phyloP scores from a whole-genome alignment of 2,113 vertebrate genomes.

The Lethenteron camtschaticum region DNA sequence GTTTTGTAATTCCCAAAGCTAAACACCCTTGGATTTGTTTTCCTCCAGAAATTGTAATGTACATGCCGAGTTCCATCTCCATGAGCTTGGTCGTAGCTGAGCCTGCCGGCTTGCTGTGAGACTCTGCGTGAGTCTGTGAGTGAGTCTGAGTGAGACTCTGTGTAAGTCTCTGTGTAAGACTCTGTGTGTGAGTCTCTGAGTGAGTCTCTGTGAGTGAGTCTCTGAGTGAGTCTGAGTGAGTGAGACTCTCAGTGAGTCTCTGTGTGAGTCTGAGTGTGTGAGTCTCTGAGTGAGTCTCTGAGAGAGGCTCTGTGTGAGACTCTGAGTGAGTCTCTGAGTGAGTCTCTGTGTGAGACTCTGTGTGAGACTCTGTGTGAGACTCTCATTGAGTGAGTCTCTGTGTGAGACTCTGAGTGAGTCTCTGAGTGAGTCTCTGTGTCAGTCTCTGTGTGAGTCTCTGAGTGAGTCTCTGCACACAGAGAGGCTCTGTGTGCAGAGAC shows the following conservation, averaged over 20 bases:
- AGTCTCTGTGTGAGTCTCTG: neutral
- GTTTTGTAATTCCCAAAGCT: no score
- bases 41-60: no score
- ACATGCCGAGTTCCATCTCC: no score
- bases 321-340: neutral
- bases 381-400: neutral
- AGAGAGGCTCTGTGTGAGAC: no score
- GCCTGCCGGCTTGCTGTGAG: neutral
- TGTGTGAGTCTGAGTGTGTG: neutral
- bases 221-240: neutral
- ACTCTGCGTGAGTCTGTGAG: neutral
- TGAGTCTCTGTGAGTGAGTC: neutral
- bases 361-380: neutral
- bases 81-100: no score
- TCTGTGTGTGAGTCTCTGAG: neutral
- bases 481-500: neutral
- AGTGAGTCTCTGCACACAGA: neutral
- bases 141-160: neutral
- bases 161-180: neutral
- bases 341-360: neutral
- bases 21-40: no score
- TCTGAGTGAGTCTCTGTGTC: neutral
- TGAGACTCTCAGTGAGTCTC: neutral
- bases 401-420: neutral
- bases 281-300: neutral